Evolutionary conservation across 2,113 vertebrate species (phyloP).

Genomic region (Xiphias gladius): DNA sequence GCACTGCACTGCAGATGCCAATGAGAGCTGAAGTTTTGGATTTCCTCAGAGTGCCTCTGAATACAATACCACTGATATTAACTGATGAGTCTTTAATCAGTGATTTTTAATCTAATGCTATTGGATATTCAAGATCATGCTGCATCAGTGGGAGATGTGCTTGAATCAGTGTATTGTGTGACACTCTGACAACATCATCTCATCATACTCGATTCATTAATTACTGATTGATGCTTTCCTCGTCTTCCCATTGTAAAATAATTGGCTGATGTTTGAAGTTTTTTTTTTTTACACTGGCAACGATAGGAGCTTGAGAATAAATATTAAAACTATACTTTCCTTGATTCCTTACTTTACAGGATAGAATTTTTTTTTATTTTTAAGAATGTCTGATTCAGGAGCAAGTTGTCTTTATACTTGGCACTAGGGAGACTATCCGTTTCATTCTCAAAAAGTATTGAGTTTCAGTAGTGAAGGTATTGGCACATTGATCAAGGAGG

Average conservation of each 20-base stretch:
- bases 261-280: not conserved
- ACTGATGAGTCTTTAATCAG: conserved; percentile 33
- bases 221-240: not conserved
- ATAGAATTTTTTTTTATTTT: not conserved
- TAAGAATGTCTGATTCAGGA: not conserved
- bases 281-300: not conserved
- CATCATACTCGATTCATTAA: conserved; percentile 2
- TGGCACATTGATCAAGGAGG: conserved; percentile 27
- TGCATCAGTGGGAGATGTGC: not conserved
- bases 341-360: not conserved
- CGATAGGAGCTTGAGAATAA: not conserved
- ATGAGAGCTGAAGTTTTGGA: conserved; percentile 22
- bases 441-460: not conserved
- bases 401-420: no score
- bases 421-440: not conserved
- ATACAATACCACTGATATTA: conserved; percentile 16
- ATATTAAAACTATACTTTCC: not conserved
- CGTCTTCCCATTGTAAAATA: not conserved
- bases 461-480: not conserved
- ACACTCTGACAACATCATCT: not conserved
- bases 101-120: conserved; percentile 3
- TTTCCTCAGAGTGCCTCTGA: conserved; percentile 13
- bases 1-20: not conserved
- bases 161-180: conserved; percentile 5
- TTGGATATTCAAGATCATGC: not conserved